Base-by-base conservation (phyloP, 1,140 invertebrate genomes). In the Oreohelix idahoensis region DNA sequence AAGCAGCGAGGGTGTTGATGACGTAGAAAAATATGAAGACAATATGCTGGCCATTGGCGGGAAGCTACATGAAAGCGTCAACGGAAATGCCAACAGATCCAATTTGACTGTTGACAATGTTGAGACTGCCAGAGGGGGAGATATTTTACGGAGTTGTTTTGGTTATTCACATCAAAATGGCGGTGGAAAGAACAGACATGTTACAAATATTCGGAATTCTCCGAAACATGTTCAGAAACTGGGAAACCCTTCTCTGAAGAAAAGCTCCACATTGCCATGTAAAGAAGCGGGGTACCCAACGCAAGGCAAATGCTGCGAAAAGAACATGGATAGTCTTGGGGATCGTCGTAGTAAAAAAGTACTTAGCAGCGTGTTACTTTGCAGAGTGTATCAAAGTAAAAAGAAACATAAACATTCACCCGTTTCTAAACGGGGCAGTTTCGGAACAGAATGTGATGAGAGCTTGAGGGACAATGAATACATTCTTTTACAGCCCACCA, bases 401-500 rank as follows among this genome's bases (percentile, higher is more conserved):
- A 63, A 69, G 58, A 79, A 66, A 36, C 36, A 79, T n/a, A 79
- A n/a, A 45, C 39, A 20, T 0, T 39, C 2, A 5, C 17, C 51
- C 4, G 5, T 53, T 0, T 45, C 58, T 20, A 63, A 35, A 11
- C 53, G 77, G 4, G 53, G 63, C 26, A 53, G 75, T 53, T 79
- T 79, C 23, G 77, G 63, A n/a, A 0, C 26, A 29, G 51, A 1
- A 1, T 11, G 23, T 36, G 77, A 79, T 11, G 32, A 0, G 2
- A 66, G 35, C 17, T 17, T 1, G 10, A 79, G 66, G 39, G 77
- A 79, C 38, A 79, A 32, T 23, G 77, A 79, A 36, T 79, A 79
- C 36, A 69, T 79, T 66, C 35, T 79, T 4, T 26, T 79, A 20
- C 53, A 79, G 58, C 77, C 77, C 5, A 79, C 77, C 2, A 79